phyloP scores from a whole-genome alignment of 2,797 vertebrate genomes.

The Prionace glauca region DNA sequence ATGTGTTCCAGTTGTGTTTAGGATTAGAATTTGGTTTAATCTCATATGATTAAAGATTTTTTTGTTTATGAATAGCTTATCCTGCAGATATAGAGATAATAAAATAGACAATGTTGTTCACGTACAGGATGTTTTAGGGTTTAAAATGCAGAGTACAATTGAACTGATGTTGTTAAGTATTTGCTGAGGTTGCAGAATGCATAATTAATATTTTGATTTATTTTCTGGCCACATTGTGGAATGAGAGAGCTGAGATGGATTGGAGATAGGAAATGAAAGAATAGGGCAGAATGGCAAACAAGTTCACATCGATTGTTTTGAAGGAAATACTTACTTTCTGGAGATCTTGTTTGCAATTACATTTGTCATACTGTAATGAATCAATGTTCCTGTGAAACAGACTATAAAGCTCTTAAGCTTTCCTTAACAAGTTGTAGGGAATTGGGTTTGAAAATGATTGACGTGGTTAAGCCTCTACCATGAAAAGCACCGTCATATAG shows the following conservation, averaged over 20 bases:
- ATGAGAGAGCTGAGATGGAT: background rate
- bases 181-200: background rate
- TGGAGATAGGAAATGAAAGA: background rate
- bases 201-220: too few relatives aligned
- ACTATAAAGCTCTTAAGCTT: background rate
- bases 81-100: too few relatives aligned
- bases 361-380: background rate
- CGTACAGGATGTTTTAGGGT: background rate
- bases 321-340: background rate
- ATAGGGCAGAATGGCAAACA: background rate
- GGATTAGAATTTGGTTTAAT: too few relatives aligned
- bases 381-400: background rate
- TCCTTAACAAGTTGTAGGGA: background rate
- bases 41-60: too few relatives aligned
- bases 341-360: background rate
- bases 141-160: background rate
- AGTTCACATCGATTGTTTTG: background rate
- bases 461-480: background rate
- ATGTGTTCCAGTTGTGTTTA: too few relatives aligned
- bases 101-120: background rate
- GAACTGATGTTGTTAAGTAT: background rate
- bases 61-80: too few relatives aligned
- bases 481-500: background rate
- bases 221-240: too few relatives aligned
- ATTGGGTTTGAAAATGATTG: background rate